Evolutionary conservation across 2,113 vertebrate species (phyloP).

Genomic region (Bagarius yarrelli): DNA sequence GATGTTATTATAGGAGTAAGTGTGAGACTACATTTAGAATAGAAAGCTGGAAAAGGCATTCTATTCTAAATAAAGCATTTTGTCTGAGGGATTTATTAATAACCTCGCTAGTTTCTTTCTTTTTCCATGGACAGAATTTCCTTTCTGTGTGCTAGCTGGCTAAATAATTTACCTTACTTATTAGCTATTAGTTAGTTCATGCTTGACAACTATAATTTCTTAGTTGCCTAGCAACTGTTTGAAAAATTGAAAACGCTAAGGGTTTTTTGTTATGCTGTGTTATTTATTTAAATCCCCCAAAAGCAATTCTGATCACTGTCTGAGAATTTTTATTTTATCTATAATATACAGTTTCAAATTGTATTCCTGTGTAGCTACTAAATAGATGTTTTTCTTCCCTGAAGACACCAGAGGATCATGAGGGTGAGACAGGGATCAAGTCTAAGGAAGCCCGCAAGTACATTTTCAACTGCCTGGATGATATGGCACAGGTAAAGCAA

Average conservation of each 20-base stretch:
- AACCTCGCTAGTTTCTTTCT: neutral
- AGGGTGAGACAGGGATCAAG: slow-evolving; percentile 86
- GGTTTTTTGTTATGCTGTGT: neutral
- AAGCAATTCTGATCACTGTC: neutral
- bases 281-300: neutral
- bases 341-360: neutral
- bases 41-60: too few species aligned
- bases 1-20: too few species aligned
- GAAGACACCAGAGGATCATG: slow-evolving; percentile 86
- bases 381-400: slow-evolving; percentile 29
- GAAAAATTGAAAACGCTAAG: neutral
- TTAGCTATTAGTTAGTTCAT: slow-evolving; percentile 14
- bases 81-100: neutral
- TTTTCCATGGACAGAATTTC: neutral
- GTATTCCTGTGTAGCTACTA: neutral
- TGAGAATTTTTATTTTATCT: neutral
- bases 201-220: neutral
- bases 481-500: slow-evolving; percentile 84
- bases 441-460: slow-evolving; percentile 90
- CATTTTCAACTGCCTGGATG: slow-evolving; percentile 90
- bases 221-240: slow-evolving; percentile 3
- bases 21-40: too few species aligned
- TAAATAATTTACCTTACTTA: slow-evolving; percentile 7
- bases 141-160: slow-evolving; percentile 3
- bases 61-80: too few species aligned